These are phyloP conservation scores for Drosophila guanche DNA, from an alignment of 1,140 invertebrate genomes.

Conservation along the genomic window DNA sequence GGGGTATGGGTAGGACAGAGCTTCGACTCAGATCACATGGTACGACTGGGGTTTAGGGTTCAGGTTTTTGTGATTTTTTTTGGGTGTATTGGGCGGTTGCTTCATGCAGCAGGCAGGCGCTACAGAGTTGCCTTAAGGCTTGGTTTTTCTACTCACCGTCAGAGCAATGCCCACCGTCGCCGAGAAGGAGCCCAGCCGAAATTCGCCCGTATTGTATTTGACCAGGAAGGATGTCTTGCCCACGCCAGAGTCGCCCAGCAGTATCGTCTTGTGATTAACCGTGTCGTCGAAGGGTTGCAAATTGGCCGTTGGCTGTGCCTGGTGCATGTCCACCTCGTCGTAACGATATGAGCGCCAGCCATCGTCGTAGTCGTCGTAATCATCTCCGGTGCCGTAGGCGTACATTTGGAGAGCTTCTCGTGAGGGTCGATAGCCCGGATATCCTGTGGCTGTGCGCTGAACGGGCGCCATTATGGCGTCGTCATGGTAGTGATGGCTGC, in stretches of 20 bases:
- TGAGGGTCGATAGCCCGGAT: slow-evolving; percentile 90
- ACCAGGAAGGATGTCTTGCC: slow-evolving; percentile 97
- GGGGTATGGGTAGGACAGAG: neutral
- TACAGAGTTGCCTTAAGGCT: slow-evolving; percentile 15
- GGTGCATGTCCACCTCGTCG: slow-evolving; percentile 79
- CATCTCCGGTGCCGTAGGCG: slow-evolving; percentile 67
- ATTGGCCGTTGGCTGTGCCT: slow-evolving; percentile 41
- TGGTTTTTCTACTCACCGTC: slow-evolving; percentile 67
- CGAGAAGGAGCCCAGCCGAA: slow-evolving; percentile 96
- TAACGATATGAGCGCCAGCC: slow-evolving; percentile 83
- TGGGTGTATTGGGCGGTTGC: neutral
- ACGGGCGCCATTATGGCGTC: slow-evolving; percentile 70
- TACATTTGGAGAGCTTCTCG: slow-evolving; percentile 86
- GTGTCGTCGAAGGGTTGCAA: slow-evolving; percentile 76
- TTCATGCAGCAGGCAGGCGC: slow-evolving; percentile 34
- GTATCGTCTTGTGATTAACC: slow-evolving; percentile 81
- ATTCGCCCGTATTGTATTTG: slow-evolving; percentile 97
- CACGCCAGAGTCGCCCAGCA: slow-evolving; percentile 95
- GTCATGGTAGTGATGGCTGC: slow-evolving; percentile 80
- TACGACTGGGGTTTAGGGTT: slow-evolving; percentile 7
- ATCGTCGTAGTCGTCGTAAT: slow-evolving; percentile 71
- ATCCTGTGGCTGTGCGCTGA: slow-evolving; percentile 88
- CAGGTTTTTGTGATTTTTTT: slow-evolving; percentile 2
- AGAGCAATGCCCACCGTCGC: slow-evolving; percentile 98
- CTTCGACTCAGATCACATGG: neutral